Base-by-base conservation (phyloP, 2,888 invertebrate genomes). In the Sinentomon sp. region DNA sequence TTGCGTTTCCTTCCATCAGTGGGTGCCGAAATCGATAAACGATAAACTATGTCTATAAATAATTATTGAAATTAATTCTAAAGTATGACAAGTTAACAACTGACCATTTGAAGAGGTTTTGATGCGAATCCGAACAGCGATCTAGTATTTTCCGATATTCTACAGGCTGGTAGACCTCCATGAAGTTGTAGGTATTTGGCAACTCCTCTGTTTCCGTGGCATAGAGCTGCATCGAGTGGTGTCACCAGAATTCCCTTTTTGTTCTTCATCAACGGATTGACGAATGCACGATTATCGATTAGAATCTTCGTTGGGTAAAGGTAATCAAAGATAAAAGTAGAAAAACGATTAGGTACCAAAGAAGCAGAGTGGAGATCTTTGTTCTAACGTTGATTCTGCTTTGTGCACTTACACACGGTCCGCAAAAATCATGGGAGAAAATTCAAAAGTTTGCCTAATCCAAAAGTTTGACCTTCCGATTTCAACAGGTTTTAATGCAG, bases 161-260 rank as follows among this genome's bases (percentile, higher is more conserved):
- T 68, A 32, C 61, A 64, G 4, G 80, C 73, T 1, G 83, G 78
- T 22, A 74, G 60, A 2, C 82, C 85, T 5, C 85, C 83, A 46
- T 83, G 76, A 48, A 82, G 66, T 53, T 83, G 82, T 28, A 89
- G 60, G 51, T 78, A 78, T 53, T 89, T 87, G 18, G 87, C 89
- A 32, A 82, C 80, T 3, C 83, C 78, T 34, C 78, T 63, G 50
- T 78, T 73, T 0, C 80, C 82, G 37, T 76, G 66, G 45, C 71
- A 71, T 5, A 85, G 60, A 1, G 89, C 83, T 40, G 83, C 80
- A 51, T 92, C 89, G 43, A 87, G 57, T 0, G 89, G 82, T 0
- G 89, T 87, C 57, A 85, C 65, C 32, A 75, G 65, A 38, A 72
- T 65, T 38, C 83, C 82, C 52, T 74, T 75, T 2, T 70, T 69